Percentiles rank a stretch among this genome's conserved stretches.
These are phyloP conservation scores for Pterobdella sp. DNA, from an alignment of 2,888 invertebrate species.

Conservation along the genomic window DNA sequence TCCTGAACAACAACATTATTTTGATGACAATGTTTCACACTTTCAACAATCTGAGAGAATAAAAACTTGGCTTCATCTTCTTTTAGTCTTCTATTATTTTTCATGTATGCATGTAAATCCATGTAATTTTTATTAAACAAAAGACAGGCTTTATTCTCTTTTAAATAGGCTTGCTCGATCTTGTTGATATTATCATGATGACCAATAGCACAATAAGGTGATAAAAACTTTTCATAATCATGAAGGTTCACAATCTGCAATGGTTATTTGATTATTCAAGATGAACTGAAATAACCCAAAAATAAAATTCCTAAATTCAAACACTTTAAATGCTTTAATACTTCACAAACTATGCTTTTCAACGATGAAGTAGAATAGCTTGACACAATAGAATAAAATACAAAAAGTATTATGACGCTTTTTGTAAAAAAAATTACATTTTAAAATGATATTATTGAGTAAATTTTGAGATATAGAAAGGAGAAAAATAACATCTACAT, in stretches of 20 bases:
- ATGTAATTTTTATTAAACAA: constrained; percentile 75
- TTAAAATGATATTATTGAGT: no score
- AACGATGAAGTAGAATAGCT: no score
- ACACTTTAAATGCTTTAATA: no score
- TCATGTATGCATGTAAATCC: constrained; percentile 85
- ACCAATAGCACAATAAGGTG: constrained; percentile 78
- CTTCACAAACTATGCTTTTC: no score
- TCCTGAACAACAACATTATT: constrained; percentile 88
- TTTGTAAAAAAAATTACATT: neutral
- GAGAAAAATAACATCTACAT: no score
- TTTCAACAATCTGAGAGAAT: constrained; percentile 82
- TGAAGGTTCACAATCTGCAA: constrained; percentile 49
- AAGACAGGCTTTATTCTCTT: constrained; percentile 56
- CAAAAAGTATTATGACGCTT: neutral
- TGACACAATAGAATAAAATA: no score
- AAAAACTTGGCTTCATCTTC: constrained; percentile 77
- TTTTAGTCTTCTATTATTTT: constrained; percentile 71
- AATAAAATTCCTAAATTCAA: no score
- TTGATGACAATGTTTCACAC: constrained; percentile 82
- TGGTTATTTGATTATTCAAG: no score
- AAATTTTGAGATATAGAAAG: no score
- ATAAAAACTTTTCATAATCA: constrained; percentile 59
- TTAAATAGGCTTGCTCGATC: constrained; percentile 67
- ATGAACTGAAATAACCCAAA: no score
- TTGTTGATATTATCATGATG: constrained; percentile 51